Base-by-base conservation (phyloP, 1,140 invertebrate genomes). In the Ganaspis sp. region DNA sequence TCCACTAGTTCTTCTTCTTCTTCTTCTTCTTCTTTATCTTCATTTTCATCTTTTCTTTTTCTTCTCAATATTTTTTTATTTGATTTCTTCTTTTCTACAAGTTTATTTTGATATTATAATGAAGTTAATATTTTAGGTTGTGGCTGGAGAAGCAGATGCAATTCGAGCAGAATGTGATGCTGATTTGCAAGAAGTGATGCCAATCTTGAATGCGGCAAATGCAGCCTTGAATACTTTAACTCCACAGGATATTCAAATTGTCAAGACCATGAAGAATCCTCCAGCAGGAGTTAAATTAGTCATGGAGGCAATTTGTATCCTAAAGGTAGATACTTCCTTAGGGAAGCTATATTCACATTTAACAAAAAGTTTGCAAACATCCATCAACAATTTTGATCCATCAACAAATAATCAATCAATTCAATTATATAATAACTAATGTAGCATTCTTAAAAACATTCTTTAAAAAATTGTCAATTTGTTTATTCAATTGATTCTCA, bases 201-300 rank as follows among this genome's bases (percentile, higher is more conserved):
- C 98, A 0, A 96, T 98, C 79, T 90, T 99, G 49, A 96, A 99
- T 85, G 93, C 95, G 6, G 98, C 98, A 6, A 92, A 97, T 69
- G 94, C 94, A 0, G 98, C 98, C 5, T 90, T 99, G 0, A 97
- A 99, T 82, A 98, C 97, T 0, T 91, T 99, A 1, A 99, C 98
- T 37, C 94, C 96, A 1, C 94, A 95, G 37, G 98, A 99, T 91
- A 98, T 99, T 77, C 96, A 97, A 45, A 94, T 98, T 70, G 96
- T 99, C 11, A 99, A 98, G 91, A 95, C 98, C 3, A 99, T 99
- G 98, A 99, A 98, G 91, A 97, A 96, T 92, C 98, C 98, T 3
- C 98, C 98, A 0, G 94, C 95, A 85, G 97, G 97, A 69, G 96
- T 99, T 3, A 96, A 96, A 84, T 91, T 99, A 77, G 97, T 99